These are phyloP conservation scores for Taenaris catops DNA, from an alignment of 2,888 invertebrate genomes.

Conservation along the genomic window DNA sequence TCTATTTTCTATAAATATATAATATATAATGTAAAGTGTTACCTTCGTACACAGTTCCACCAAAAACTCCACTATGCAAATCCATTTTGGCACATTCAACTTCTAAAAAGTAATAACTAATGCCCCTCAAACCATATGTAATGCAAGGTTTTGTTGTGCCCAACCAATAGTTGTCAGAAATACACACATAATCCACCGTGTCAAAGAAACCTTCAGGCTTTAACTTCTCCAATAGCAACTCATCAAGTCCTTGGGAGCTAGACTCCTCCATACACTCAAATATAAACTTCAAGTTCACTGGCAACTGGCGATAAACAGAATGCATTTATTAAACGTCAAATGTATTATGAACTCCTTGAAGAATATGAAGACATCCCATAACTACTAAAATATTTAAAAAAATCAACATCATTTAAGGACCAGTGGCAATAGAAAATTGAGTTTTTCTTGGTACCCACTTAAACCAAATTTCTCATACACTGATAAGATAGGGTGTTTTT, in stretches of 20 bases:
- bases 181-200: conserved; percentile 95
- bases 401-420: too few species aligned
- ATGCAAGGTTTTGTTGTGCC: conserved; percentile 98
- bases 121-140: conserved; percentile 96
- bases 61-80: conserved; percentile 97
- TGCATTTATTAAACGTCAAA: too few species aligned
- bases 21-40: conserved; percentile 40
- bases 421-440: too few species aligned
- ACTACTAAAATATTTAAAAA: too few species aligned
- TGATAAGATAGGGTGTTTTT: too few species aligned
- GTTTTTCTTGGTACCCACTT: too few species aligned
- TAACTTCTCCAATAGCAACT: conserved; percentile 81
- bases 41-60: conserved; percentile 92
- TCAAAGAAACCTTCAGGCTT: conserved; percentile 87
- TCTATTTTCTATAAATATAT: too few species aligned
- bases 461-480: too few species aligned
- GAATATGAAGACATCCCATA: too few species aligned
- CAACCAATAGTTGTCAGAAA: conserved; percentile 99
- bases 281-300: conserved; percentile 91
- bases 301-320: conserved; percentile 58
- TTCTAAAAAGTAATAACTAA: conserved; percentile 94
- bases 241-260: conserved; percentile 97
- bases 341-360: too few species aligned
- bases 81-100: conserved; percentile 94
- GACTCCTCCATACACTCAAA: conserved; percentile 99